Conservation (phyloP, 2,888 invertebrate species). For the Antitype chi region DNA sequence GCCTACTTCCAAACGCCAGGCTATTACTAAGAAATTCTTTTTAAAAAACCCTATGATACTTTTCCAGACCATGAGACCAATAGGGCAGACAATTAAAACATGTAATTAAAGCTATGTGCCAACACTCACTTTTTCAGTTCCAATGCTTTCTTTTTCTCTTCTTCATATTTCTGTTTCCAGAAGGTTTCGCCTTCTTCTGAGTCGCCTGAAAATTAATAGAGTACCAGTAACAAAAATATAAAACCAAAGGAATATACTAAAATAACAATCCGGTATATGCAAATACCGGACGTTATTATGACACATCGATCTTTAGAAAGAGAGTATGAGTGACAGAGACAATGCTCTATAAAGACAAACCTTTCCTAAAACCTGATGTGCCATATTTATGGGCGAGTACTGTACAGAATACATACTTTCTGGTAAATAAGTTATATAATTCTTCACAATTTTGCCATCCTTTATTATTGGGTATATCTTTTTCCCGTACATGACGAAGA, state of each 20-base stretch:
- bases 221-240: not conserved
- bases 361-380: not conserved
- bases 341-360: not conserved
- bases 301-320: not conserved
- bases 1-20: not conserved
- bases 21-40: not conserved
- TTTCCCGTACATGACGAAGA: conserved; percentile 82
- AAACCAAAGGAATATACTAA: not conserved
- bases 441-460: conserved; percentile 78
- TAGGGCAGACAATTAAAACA: not conserved
- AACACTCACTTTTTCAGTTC: conserved; percentile 78
- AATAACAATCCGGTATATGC: not conserved
- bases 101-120: not conserved
- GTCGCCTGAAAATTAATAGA: conserved; percentile 71
- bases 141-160: conserved; percentile 78
- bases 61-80: not conserved
- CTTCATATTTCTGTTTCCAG: conserved; percentile 85
- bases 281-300: not conserved
- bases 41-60: not conserved
- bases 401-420: conserved; percentile 74
- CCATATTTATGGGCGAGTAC: not conserved
- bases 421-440: conserved; percentile 73
- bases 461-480: conserved; percentile 83
- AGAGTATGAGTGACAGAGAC: not conserved
- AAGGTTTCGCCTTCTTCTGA: conserved; percentile 76